Evolutionary conservation across 1,140 invertebrate species (phyloP), one percentile per base, ranked within the genome.

Genomic region (Triops longicaudatus): DNA sequence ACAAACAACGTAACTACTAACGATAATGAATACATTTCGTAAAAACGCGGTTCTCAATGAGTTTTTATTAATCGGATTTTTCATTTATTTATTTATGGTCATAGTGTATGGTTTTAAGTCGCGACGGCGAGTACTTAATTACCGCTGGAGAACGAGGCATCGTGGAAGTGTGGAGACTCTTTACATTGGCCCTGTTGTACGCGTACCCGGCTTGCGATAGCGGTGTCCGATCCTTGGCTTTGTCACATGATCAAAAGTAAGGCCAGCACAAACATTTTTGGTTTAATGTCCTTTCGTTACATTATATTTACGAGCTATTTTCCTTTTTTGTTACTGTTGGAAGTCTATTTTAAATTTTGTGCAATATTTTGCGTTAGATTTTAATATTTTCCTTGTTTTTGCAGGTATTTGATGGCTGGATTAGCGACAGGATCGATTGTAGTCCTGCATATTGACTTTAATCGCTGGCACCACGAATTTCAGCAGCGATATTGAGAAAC

Each of bases 391-490:
- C 5, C 27, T 77, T 82, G 79, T 81, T 73, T 80, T 88, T 87
- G 50, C 83, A 98, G 97, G 84, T 98, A 98, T 86, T 87, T 99
- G 73, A 86, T 99, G 80, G 97, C 96, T 80, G 98, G 98, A 79
- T 85, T 99, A 31, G 93, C 96, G 26, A 97, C 97, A 80, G 98
- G 98, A 44, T 97, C 97, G 26, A 92, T 99, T 77, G 94, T 99
- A 71, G 96, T 99, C 80, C 98, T 99, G 86, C 97, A 99, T 87
- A 98, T 99, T 83, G 97, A 99, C 86, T 99, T 99, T 87, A 99
- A 99, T 86, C 90, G 96, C 83, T 99, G 97, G 97, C 97, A 99
- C 86, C 97, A 98, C 83, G 97, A 99, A 86, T 98, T 96, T 85
- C 95, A 97, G 83, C 94, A 96, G 85, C 90, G 85, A 12, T 86